Percentiles rank a stretch among this genome's conserved stretches.
phyloP scores from a whole-genome alignment of 1,140 invertebrate genomes.

The Atta colombica region DNA sequence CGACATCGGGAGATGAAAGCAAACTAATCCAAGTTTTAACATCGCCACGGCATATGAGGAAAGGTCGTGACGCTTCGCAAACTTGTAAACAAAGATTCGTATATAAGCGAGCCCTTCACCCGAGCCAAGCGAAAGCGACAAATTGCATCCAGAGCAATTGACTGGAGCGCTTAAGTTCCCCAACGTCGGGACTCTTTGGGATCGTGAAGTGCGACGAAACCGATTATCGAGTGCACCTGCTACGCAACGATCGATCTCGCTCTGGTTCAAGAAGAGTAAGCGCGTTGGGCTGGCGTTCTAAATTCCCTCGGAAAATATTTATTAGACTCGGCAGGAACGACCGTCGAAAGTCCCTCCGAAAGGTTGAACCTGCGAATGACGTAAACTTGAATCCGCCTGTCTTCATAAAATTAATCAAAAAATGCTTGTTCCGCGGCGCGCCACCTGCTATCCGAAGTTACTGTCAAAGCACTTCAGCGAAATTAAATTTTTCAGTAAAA shows the following conservation, averaged over 20 bases:
- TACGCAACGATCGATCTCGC: slow-evolving; percentile 67
- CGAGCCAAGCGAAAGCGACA: slow-evolving; percentile 51
- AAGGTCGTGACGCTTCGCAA: slow-evolving; percentile 24
- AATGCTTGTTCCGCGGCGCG: slow-evolving; percentile 45
- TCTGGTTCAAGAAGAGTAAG: slow-evolving; percentile 17
- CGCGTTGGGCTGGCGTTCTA: slow-evolving; percentile 25
- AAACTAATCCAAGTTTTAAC: slow-evolving; percentile 82
- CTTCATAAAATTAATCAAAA: slow-evolving; percentile 69
- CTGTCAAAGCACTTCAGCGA: slow-evolving; percentile 37
- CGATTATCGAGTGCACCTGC: slow-evolving; percentile 75
- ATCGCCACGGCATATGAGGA: slow-evolving; percentile 30
- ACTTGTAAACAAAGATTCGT: slow-evolving; percentile 31
- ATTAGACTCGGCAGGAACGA: slow-evolving; percentile 49
- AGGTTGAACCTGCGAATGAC: slow-evolving; percentile 45
- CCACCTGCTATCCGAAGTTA: slow-evolving; percentile 50
- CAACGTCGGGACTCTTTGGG: slow-evolving; percentile 50
- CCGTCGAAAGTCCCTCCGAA: slow-evolving; percentile 38
- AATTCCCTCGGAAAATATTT: slow-evolving; percentile 68
- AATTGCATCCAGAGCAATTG: slow-evolving; percentile 74
- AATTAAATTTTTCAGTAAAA: slow-evolving; percentile 65
- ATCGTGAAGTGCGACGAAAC: slow-evolving; percentile 65
- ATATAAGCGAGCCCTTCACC: slow-evolving; percentile 36
- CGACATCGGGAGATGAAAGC: slow-evolving; percentile 67
- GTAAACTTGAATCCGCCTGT: slow-evolving; percentile 35
- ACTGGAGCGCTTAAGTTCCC: slow-evolving; percentile 66